phyloP scores from a whole-genome alignment of 53 echinoderm and acorn worm genomes.

The Holothuria scabra region DNA sequence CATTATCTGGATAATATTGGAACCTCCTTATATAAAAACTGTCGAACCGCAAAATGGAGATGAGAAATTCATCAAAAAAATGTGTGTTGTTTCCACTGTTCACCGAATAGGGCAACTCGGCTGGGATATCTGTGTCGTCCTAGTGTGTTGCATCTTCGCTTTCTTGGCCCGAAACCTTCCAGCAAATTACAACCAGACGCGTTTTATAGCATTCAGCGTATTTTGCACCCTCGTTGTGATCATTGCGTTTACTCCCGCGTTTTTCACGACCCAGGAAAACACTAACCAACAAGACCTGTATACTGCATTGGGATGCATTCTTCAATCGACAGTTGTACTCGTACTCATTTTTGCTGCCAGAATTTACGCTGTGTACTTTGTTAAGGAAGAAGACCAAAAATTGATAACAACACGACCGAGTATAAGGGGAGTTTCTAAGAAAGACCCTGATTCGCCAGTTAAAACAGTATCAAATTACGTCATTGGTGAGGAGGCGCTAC shows the following conservation, averaged over 20 bases:
- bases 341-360: conserved; percentile 69
- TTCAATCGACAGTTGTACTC: conserved; percentile 68
- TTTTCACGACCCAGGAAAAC: conserved; percentile 54
- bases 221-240: conserved; percentile 69
- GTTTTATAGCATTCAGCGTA: conserved; percentile 79
- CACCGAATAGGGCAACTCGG: conserved; percentile 62
- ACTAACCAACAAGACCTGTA: conserved; percentile 53
- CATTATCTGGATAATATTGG: conserved; percentile 36
- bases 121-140: conserved; percentile 67
- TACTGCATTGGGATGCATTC: conserved; percentile 63
- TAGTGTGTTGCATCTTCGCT: conserved; percentile 65
- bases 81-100: conserved; percentile 4
- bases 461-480: no score
- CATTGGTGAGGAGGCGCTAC: no score
- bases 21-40: neutral
- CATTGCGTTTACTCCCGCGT: conserved; percentile 71
- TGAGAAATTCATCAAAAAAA: neutral
- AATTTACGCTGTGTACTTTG: conserved; percentile 70
- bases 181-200: conserved; percentile 76
- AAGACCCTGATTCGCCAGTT: no score
- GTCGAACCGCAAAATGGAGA: conserved; percentile 25
- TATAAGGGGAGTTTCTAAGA: neutral
- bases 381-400: conserved; percentile 54
- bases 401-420: neutral
- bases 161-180: conserved; percentile 76